A percentile compares a stretch with the other conserved stretches of the same genome.
Evolutionary conservation across 2,113 vertebrate genomes (phyloP).

Genomic region (Prionailurus viverrinus): DNA sequence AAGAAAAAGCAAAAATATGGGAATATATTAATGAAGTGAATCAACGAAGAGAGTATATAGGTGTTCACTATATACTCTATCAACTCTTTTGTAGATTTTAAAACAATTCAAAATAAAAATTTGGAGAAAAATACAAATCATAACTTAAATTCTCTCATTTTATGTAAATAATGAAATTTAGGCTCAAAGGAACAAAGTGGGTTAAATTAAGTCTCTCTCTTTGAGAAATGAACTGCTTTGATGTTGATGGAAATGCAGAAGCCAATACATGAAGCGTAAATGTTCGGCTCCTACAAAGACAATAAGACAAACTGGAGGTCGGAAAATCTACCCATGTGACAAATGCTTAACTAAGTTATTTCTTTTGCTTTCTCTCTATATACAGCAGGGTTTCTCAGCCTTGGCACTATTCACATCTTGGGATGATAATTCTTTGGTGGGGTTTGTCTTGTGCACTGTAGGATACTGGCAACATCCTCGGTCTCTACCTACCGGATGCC

Average conservation of each 20-base stretch:
- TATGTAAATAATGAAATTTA: not conserved
- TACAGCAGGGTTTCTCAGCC: not conserved
- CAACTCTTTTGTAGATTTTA: not conserved
- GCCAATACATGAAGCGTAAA: not conserved
- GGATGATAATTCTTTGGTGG: not conserved
- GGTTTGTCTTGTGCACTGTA: not conserved
- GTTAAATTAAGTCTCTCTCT: not conserved
- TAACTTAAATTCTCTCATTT: not conserved
- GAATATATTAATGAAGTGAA: constrained; percentile 24
- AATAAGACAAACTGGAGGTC: not conserved
- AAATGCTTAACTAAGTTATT: not conserved
- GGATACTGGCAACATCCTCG: not conserved
- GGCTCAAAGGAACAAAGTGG: not conserved
- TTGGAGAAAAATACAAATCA: not conserved
- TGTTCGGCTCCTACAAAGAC: not conserved
- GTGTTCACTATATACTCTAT: not conserved
- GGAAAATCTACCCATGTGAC: not conserved
- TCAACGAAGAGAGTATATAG: not conserved
- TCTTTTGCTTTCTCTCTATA: not conserved
- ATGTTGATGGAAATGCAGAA: not conserved
- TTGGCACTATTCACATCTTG: not conserved
- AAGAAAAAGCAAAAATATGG: not conserved
- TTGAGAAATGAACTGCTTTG: not conserved
- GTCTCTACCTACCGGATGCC: not conserved
- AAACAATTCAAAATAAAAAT: constrained; percentile 50